Evolutionary conservation across 2,113 vertebrate species (phyloP), one percentile per base, ranked within the genome.

Genomic region (Hemibagrus wyckioides): DNA sequence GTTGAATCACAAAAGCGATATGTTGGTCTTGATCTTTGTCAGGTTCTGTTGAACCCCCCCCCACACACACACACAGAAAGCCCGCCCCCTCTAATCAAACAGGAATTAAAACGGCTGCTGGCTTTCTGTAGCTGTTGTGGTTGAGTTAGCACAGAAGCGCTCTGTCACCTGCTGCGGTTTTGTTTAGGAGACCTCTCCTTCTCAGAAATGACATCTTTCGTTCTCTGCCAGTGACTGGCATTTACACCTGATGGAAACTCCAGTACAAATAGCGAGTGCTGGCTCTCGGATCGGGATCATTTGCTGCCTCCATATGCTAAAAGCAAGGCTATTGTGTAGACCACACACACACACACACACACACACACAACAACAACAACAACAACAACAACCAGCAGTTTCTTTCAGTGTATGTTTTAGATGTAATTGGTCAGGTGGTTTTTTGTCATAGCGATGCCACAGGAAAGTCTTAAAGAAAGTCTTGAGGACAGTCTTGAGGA

Each of bases 181-280:
- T 17, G 2, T n/a, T 80, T 11, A 56, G 82, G 82, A 79, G 82
- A 80, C 56, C 50, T 75, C 30, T 23, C 50, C 77, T 85, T 89
- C 82, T 69, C 67, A 85, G 89, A 89, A 87, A 77, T 85, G 77
- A 87, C 69, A 83, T 30, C 80, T 80, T 63, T 86, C 25, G n/a
- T 52, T 79, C 80, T 61, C 71, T 84, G 50, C 23, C 48, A 71
- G 4, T n/a, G 56, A 17, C 56, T 79, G 84, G 25, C 41, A 39
- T 80, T 80, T 80, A 69, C 52, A 67, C 48, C 9, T 23, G 79
- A 30, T 1, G 25, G 25, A 79, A 33, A 39, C 15, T 36, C 14
- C 6, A n/a, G 21, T 17, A 17, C 14, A 6, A 33, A 21, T 21
- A 50, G 6, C 3, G 2, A 9, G 48, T n/a, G 50, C 25, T n/a